Evolutionary conservation across 2,888 invertebrate genomes (phyloP).

Genomic region (Entomobrya proxima): DNA sequence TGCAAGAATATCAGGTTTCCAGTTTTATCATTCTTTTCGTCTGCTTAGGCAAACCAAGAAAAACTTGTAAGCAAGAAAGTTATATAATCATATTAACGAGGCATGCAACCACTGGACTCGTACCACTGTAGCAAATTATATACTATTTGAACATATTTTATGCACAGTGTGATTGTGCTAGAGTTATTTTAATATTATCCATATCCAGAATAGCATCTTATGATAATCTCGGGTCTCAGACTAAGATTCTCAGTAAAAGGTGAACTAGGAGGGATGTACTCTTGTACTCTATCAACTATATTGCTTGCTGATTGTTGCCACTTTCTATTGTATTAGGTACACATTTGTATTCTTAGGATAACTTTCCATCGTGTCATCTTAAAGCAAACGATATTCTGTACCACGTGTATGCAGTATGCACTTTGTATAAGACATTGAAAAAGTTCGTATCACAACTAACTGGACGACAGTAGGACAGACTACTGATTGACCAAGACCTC

Average conservation of each 20-base stretch:
- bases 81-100: background rate
- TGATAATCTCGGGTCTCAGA: conserved; percentile 18
- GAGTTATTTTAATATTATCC: background rate
- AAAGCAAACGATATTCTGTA: background rate
- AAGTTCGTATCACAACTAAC: background rate
- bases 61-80: conserved; percentile 3
- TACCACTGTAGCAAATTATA: background rate
- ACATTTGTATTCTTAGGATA: too few species aligned
- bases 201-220: background rate
- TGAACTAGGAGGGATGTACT: background rate
- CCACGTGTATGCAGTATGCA: conserved; percentile 23
- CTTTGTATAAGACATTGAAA: background rate
- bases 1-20: conserved; percentile 37
- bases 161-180: background rate
- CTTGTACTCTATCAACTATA: too few species aligned
- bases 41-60: background rate
- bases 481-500: background rate
- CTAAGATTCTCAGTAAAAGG: too few species aligned
- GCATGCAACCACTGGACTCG: background rate
- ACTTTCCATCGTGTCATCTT: too few species aligned
- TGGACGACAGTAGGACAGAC: background rate
- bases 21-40: background rate
- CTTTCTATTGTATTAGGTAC: conserved; percentile 19
- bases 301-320: background rate
- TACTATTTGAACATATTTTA: background rate